A percentile compares a stretch with the other conserved stretches of the same genome.
These are phyloP conservation scores for Phymanthus crucifer DNA, from an alignment of 92 coral and sea anemone species.

Conservation along the genomic window DNA sequence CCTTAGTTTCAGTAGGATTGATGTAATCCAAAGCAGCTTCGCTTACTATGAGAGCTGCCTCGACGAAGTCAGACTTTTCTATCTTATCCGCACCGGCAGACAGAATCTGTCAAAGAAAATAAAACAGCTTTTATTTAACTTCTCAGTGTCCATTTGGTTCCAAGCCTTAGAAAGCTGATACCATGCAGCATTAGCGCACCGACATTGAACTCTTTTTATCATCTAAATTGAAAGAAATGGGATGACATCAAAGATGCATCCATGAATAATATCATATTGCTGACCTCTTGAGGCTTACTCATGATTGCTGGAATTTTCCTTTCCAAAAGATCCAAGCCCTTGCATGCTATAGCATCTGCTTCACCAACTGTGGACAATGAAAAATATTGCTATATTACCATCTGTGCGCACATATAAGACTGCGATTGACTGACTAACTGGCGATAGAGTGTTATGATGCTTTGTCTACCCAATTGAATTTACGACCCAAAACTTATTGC, in stretches of 20 bases:
- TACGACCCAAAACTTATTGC: too few species aligned
- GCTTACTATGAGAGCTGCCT: constrained; percentile 48
- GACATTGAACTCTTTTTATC: too few species aligned
- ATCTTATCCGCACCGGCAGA: constrained; percentile 41
- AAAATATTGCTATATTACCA: background rate
- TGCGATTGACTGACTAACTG: too few species aligned
- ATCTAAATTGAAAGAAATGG: too few species aligned
- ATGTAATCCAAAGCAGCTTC: constrained; percentile 59
- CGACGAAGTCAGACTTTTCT: constrained; percentile 58
- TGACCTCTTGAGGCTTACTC: constrained; percentile 41
- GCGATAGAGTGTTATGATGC: too few species aligned
- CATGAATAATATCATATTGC: background rate
- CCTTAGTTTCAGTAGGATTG: constrained; percentile 4
- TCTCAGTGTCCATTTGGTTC: too few species aligned
- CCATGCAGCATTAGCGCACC: too few species aligned
- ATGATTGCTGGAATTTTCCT: constrained; percentile 31
- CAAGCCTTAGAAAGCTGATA: too few species aligned
- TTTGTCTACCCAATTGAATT: too few species aligned
- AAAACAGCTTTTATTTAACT: too few species aligned
- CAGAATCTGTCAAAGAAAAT: constrained; percentile 26
- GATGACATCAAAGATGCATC: background rate
- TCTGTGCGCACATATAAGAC: too few species aligned
- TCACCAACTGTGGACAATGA: constrained; percentile 33
- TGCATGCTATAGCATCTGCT: constrained; percentile 55
- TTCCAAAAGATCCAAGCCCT: constrained; percentile 51